A percentile compares a stretch with the other conserved stretches of the same genome.
Conservation (phyloP, 2,797 vertebrate genomes). For the Diglossa cyanea region DNA sequence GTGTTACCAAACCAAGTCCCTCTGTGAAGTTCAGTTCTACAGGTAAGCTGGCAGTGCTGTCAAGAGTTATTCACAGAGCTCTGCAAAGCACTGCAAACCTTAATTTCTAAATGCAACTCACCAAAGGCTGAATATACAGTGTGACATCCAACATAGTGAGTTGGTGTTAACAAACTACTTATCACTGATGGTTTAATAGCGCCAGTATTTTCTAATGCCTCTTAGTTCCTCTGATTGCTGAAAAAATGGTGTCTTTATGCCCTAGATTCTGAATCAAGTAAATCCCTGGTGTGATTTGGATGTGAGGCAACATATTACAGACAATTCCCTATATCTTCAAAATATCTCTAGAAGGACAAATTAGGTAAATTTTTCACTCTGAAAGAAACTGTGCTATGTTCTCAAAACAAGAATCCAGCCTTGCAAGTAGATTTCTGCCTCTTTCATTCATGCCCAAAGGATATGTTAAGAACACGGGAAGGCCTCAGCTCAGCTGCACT, state of each 20-base stretch:
- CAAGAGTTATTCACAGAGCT: neutral
- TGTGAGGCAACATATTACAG: neutral
- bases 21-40: neutral
- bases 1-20: neutral
- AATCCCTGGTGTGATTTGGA: neutral
- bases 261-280: neutral
- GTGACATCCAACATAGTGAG: neutral
- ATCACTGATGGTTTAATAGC: neutral
- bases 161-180: neutral
- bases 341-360: neutral
- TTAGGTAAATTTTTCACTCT: neutral
- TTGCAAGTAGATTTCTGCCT: neutral
- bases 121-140: neutral
- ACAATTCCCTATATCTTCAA: neutral
- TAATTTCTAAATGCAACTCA: neutral
- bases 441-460: neutral
- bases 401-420: neutral
- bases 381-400: neutral
- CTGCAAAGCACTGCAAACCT: neutral
- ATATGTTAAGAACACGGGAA: neutral
- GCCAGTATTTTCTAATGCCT: neutral
- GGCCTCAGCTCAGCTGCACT: neutral
- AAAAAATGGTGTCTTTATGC: neutral
- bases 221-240: neutral
- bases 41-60: neutral